phyloP scores from a whole-genome alignment of 30 jellyfish, hydroid and myxozoan genomes.

The Hydractinia symbiolongicarpus region DNA sequence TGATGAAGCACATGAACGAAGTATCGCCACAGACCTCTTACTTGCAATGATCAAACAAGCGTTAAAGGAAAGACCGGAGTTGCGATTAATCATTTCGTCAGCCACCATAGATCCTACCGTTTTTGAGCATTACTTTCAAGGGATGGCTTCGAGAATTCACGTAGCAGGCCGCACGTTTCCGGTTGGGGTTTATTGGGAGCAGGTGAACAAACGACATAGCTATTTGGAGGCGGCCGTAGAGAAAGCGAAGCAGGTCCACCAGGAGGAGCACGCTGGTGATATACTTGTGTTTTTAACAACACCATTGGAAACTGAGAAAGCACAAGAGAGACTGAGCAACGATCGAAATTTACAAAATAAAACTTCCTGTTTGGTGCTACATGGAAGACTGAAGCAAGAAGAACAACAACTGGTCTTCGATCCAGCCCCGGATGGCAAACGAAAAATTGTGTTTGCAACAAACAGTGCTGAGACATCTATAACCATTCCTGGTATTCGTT shows the following conservation, averaged over 20 bases:
- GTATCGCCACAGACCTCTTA: slow-evolving; percentile 49
- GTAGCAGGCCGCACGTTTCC: slow-evolving; percentile 64
- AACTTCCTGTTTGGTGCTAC: slow-evolving; percentile 19
- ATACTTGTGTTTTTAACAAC: slow-evolving; percentile 54
- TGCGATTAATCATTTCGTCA: slow-evolving; percentile 55
- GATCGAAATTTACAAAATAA: background rate
- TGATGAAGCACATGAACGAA: slow-evolving; percentile 82
- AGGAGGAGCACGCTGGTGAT: slow-evolving; percentile 32
- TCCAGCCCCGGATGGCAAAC: slow-evolving; percentile 25
- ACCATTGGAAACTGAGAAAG: slow-evolving; percentile 60
- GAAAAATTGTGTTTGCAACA: slow-evolving; percentile 56
- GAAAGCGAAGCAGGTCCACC: slow-evolving; percentile 47
- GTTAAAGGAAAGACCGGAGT: slow-evolving; percentile 12
- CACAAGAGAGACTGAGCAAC: slow-evolving; percentile 20
- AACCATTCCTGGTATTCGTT: slow-evolving; percentile 57
- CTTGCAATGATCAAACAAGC: slow-evolving; percentile 47
- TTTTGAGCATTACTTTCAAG: slow-evolving; percentile 46
- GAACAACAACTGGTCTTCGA: slow-evolving; percentile 54
- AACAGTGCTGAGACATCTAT: slow-evolving; percentile 78
- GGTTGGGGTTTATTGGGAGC: slow-evolving; percentile 41
- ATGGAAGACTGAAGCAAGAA: slow-evolving; percentile 56
- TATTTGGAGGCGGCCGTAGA: slow-evolving; percentile 23
- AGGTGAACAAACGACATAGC: background rate
- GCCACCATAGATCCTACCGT: slow-evolving; percentile 57
- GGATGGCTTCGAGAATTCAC: slow-evolving; percentile 33